Base-by-base conservation (phyloP, 2,888 invertebrate species). In the Falcaria lacertinaria region DNA sequence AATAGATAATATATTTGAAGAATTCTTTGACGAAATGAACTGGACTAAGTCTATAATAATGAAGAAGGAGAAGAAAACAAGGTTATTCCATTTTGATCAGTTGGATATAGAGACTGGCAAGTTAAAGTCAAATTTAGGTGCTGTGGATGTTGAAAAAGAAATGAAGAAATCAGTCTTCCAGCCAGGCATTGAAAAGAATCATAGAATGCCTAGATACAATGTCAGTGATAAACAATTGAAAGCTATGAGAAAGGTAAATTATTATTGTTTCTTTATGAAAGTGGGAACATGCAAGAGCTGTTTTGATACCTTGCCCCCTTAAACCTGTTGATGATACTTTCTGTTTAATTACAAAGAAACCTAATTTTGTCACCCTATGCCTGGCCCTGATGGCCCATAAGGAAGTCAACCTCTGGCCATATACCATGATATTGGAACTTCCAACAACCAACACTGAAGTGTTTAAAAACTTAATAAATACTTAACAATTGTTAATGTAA, bases 181-280 rank as follows among this genome's bases (percentile, higher is more conserved):
- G 39, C 91, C 93, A 1, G 94, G 93, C 1, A 91, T 94, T 59
- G 94, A 95, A 60, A 90, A 92, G 57, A 77, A 92, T 39, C 89
- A 91, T 45, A 57, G 79, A 2, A 79, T 94, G 7, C 93, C 94
- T 1, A 75, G 87, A n/a, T 92, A 92, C 64, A 74, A 90, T 48
- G 73, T 90, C 33, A 92, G 91, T 44, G 85, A 91, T 17, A 92
- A 84, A 50, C 90, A 87, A 65, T 73, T 92, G 38, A 91, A 90
- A 49, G 83, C 88, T 43, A 66, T 90, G 47, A 90, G 91, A 64
- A 91, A 86, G 89, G 93, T 92, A 72, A 59, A 28, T 33, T 34
- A 32, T n/a, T 33, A 34, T 19, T 16, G 13, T 39, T 16, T 17
- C 14, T 32, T 15, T 33, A 32, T 3, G 15, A 33, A n/a, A n/a